These are phyloP conservation scores for Lucilia cuprina DNA, from an alignment of 1,140 invertebrate genomes.

Conservation along the genomic window DNA sequence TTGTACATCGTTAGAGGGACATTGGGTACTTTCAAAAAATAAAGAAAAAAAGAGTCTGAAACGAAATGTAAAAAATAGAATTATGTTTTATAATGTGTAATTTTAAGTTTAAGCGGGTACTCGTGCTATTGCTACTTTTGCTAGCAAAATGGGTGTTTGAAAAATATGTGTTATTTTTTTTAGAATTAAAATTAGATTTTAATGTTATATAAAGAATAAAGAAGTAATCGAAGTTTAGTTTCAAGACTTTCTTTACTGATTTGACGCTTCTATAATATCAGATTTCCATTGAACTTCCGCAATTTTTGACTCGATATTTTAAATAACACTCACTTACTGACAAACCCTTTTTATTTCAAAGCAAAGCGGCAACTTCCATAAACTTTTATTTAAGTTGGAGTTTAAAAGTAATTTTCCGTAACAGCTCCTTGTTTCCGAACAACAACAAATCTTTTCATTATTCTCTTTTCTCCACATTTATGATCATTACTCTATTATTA, in stretches of 20 bases:
- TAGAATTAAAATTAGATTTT: too few relatives aligned
- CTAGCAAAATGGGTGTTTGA: not conserved
- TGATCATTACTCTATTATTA: not conserved
- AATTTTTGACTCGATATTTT: too few relatives aligned
- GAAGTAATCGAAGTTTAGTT: too few relatives aligned
- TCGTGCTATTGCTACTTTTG: not conserved
- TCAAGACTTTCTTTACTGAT: too few relatives aligned
- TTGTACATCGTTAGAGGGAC: not conserved
- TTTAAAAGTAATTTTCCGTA: constrained; percentile 20
- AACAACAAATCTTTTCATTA: constrained; percentile 2
- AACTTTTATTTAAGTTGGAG: not conserved
- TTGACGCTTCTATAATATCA: too few relatives aligned
- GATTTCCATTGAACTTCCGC: too few relatives aligned
- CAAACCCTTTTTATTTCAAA: too few relatives aligned
- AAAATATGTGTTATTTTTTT: too few relatives aligned
- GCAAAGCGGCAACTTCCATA: not conserved
- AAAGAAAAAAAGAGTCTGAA: not conserved
- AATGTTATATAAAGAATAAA: too few relatives aligned
- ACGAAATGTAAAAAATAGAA: not conserved
- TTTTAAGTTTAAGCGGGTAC: not conserved
- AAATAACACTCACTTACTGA: too few relatives aligned
- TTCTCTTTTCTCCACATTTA: not conserved
- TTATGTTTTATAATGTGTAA: not conserved
- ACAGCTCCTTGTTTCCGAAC: constrained; percentile 24
- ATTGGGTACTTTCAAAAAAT: constrained; percentile 17